Conservation (phyloP, 1,140 invertebrate species). For the Pentalonia nigronervosa region DNA sequence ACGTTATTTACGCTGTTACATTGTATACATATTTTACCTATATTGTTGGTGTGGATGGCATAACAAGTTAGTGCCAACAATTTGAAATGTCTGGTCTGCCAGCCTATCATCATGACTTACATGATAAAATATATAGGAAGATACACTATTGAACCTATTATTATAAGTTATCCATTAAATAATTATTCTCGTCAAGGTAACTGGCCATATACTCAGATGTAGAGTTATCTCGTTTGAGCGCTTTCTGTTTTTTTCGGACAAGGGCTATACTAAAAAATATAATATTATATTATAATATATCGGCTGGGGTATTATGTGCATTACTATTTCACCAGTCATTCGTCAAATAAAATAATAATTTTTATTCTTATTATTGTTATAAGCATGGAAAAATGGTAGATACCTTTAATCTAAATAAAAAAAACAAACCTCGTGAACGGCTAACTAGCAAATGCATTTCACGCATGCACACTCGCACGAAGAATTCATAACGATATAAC, state of each 20-base stretch:
- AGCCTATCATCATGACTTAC: neutral
- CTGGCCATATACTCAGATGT: neutral
- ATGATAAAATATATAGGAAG: neutral
- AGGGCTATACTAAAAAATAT: neutral
- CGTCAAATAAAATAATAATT: neutral
- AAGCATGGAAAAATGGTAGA: neutral
- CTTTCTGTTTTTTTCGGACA: neutral
- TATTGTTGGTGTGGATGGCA: neutral
- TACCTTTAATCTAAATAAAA: neutral
- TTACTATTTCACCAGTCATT: neutral
- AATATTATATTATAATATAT: neutral
- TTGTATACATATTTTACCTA: neutral
- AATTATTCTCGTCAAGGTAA: neutral
- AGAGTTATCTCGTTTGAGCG: neutral
- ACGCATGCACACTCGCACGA: neutral
- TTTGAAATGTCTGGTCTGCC: neutral
- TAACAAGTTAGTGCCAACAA: neutral
- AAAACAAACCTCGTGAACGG: neutral
- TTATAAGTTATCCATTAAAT: neutral
- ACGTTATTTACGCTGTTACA: neutral
- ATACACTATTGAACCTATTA: neutral
- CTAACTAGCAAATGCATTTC: neutral
- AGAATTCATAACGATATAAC: neutral
- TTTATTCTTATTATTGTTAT: neutral
- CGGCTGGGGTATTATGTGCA: neutral